Percentiles rank a stretch among this genome's conserved stretches.
These are phyloP conservation scores for Protomyctophum bolini DNA, from an alignment of 2,113 vertebrate genomes.

Conservation along the genomic window DNA sequence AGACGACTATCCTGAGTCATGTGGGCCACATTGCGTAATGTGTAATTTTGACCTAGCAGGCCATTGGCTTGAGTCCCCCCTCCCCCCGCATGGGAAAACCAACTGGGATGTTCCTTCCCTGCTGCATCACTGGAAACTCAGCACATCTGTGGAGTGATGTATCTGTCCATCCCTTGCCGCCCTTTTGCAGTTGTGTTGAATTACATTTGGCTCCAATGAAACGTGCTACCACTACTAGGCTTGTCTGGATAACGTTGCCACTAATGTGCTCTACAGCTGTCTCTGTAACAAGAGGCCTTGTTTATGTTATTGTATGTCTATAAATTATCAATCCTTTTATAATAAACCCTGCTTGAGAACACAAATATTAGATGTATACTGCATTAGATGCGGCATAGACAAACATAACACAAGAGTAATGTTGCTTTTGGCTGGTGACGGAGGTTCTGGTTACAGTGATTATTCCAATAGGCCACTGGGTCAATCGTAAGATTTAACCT, in stretches of 20 bases:
- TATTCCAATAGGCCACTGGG: neutral
- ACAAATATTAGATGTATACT: neutral
- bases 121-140: neutral
- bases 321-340: slow-evolving; percentile 11
- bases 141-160: neutral
- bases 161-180: neutral
- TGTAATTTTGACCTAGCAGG: slow-evolving; percentile 4
- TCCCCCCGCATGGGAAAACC: neutral
- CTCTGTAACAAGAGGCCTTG: neutral
- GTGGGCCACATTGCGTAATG: slow-evolving; percentile 12
- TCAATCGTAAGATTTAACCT: slow-evolving; percentile 22
- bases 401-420: neutral
- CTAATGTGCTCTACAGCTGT: neutral
- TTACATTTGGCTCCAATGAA: neutral
- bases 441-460: neutral
- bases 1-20: neutral
- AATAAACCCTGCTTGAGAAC: slow-evolving; percentile 6
- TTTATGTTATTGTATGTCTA: neutral
- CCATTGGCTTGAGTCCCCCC: neutral
- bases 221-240: neutral
- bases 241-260: neutral
- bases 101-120: neutral
- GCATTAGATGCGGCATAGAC: neutral
- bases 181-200: neutral
- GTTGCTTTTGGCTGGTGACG: neutral